A percentile compares a stretch with the other conserved stretches of the same genome.
Evolutionary conservation across 1,140 invertebrate species (phyloP).

Genomic region (Onthophagus taurus): DNA sequence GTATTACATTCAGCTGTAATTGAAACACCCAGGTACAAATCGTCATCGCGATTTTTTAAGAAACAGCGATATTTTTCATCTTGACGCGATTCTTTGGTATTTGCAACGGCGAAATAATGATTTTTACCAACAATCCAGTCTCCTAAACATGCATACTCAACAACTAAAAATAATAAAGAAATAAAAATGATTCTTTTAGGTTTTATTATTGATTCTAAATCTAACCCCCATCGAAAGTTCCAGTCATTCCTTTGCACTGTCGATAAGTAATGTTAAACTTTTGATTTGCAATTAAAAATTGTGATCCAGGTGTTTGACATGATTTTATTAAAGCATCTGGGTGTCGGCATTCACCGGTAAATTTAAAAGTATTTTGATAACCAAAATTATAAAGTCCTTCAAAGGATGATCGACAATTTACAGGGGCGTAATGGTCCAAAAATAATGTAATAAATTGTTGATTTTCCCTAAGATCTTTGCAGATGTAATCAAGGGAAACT

Average conservation of each 20-base stretch:
- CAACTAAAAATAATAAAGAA: constrained; percentile 49
- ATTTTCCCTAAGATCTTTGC: constrained; percentile 58
- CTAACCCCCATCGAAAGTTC: constrained; percentile 77
- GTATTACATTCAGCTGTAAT: constrained; percentile 89
- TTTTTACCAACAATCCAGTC: constrained; percentile 95
- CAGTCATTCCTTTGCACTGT: constrained; percentile 72
- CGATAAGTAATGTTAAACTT: constrained; percentile 94
- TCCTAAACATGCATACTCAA: constrained; percentile 87
- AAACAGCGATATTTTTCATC: constrained; percentile 92
- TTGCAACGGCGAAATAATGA: constrained; percentile 89
- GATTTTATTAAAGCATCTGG: constrained; percentile 83
- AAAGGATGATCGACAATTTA: constrained; percentile 85
- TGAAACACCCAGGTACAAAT: constrained; percentile 79
- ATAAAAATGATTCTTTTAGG: constrained; percentile 2
- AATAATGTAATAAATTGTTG: constrained; percentile 80
- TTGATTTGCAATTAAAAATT: constrained; percentile 93
- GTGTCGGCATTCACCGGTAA: constrained; percentile 82
- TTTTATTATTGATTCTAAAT: constrained; percentile 9
- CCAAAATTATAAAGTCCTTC: constrained; percentile 94
- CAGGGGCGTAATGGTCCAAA: constrained; percentile 81
- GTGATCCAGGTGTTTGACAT: constrained; percentile 90
- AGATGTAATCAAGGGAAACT: constrained; percentile 68
- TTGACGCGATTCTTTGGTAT: constrained; percentile 87
- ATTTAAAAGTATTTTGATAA: constrained; percentile 83
- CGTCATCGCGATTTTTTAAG: constrained; percentile 87